phyloP scores from a whole-genome alignment of 2,113 vertebrate species.

The Myrmecophaga tridactyla region DNA sequence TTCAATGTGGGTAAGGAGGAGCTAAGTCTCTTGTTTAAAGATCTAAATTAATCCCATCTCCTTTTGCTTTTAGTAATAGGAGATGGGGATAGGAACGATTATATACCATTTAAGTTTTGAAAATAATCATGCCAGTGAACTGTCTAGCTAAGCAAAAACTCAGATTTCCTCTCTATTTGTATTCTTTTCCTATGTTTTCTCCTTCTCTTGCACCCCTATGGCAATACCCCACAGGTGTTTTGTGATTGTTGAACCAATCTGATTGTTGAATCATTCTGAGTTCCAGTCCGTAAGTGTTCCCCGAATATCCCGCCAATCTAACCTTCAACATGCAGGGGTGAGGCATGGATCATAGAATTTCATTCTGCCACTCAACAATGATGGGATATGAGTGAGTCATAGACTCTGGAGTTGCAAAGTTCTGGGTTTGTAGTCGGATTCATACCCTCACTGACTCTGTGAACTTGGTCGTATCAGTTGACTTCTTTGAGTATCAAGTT shows the following conservation, averaged over 20 bases:
- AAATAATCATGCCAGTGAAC: neutral
- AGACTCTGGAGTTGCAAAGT: neutral
- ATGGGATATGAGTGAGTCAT: neutral
- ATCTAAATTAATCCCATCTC: constrained; percentile 10
- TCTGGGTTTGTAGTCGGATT: neutral
- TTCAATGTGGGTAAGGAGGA: neutral
- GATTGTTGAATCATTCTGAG: neutral
- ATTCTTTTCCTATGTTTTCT: neutral
- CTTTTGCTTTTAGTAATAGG: neutral
- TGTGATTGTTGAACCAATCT: too few species aligned
- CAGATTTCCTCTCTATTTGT: neutral
- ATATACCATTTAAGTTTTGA: neutral
- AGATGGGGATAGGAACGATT: neutral
- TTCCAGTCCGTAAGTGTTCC: neutral
- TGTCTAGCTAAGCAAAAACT: neutral
- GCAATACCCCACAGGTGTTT: neutral
- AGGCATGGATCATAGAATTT: too few species aligned
- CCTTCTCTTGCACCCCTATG: neutral
- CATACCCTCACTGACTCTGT: neutral
- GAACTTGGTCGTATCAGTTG: neutral
- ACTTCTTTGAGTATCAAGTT: neutral
- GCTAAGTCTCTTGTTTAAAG: constrained; percentile 4
- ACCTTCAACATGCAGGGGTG: neutral
- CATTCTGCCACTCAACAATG: neutral
- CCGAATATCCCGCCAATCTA: neutral